Evolutionary conservation across 2,797 vertebrate species (phyloP), one percentile per base, ranked within the genome.

Genomic region (Mus minutoides): DNA sequence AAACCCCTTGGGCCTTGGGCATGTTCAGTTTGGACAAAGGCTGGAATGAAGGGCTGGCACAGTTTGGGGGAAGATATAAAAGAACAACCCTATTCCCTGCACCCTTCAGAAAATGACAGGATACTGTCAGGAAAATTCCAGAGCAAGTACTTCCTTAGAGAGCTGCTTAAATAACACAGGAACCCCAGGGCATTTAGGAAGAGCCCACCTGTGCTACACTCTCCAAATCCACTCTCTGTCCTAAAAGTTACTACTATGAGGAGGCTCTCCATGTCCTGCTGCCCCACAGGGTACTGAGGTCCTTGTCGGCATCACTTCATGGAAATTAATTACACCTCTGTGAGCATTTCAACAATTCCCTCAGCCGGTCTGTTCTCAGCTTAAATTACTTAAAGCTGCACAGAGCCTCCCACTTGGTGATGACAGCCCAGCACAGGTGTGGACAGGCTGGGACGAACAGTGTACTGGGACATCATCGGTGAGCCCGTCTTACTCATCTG

Each of bases 381-480:
- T 83, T 37, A 8, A 49, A 52, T 40, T 71, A 56, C 83, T 91
- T 24, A 43, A 71, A 88, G 69, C 56, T n/a, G 13, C 6, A 0
- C 6, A 14, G 43, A 82, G 6, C 40, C 43, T 43, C 58, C 49
- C 3, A 0, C 11, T 3, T 0, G 10, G 0, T 0, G 69, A 69
- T 21, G 85, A 79, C 56, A 67, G 93, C 56, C 12, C 0, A 1
- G 11, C 31, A 37, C 94, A 94, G 88, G 77, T 89, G 60, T 31
- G 62, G 92, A 83, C 73, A 37, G 88, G 43, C 24, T 8, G 58
- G 37, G 58, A 56, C 0, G 62, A 85, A 9, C 62, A 2, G 0
- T 7, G 71, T 17, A 29, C 92, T 3, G 3, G 6, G 58, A 52
- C 22, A 37, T 21, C 2, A 0, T 21, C 54, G 58, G n/a, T 1